These are phyloP conservation scores for Drosophila putrida DNA, from an alignment of 2,888 invertebrate genomes.

Conservation along the genomic window DNA sequence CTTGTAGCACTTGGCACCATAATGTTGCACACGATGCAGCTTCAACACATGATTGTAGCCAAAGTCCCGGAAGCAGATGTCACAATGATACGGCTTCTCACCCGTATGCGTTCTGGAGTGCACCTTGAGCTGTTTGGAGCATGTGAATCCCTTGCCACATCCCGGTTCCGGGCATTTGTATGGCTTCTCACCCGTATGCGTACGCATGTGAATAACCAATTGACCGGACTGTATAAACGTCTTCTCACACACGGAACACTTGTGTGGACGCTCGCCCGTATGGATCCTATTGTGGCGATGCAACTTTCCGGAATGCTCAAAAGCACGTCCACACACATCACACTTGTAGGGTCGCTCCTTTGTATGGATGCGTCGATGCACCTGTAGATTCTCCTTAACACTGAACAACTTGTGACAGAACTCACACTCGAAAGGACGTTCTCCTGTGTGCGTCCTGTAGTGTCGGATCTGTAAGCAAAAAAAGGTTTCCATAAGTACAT, in stretches of 20 bases:
- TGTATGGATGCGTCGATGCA: constrained; percentile 95
- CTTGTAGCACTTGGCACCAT: constrained; percentile 96
- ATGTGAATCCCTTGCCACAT: constrained; percentile 96
- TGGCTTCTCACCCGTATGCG: constrained; percentile 94
- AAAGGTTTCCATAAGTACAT: too few relatives aligned
- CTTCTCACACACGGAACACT: constrained; percentile 94
- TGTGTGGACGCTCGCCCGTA: constrained; percentile 95
- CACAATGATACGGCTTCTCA: constrained; percentile 95
- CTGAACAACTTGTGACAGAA: constrained; percentile 97
- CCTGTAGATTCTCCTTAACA: constrained; percentile 96
- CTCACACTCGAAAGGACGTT: constrained; percentile 96
- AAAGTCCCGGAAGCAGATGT: constrained; percentile 95
- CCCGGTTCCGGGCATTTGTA: constrained; percentile 93
- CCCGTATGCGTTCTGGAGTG: constrained; percentile 96
- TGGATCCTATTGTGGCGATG: constrained; percentile 96
- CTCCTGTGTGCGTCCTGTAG: constrained; percentile 95
- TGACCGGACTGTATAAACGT: constrained; percentile 97
- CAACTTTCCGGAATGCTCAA: constrained; percentile 95
- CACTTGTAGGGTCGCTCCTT: constrained; percentile 96
- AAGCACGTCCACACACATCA: constrained; percentile 94
- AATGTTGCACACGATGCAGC: constrained; percentile 95
- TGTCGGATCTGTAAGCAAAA: constrained; percentile 87
- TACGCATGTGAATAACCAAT: constrained; percentile 95
- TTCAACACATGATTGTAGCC: constrained; percentile 96
- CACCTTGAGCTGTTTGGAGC: constrained; percentile 95